A percentile compares a stretch with the other conserved stretches of the same genome.
These are phyloP conservation scores for Neolamprologus cancellatus DNA, from an alignment of 2,113 vertebrate species.

Conservation along the genomic window DNA sequence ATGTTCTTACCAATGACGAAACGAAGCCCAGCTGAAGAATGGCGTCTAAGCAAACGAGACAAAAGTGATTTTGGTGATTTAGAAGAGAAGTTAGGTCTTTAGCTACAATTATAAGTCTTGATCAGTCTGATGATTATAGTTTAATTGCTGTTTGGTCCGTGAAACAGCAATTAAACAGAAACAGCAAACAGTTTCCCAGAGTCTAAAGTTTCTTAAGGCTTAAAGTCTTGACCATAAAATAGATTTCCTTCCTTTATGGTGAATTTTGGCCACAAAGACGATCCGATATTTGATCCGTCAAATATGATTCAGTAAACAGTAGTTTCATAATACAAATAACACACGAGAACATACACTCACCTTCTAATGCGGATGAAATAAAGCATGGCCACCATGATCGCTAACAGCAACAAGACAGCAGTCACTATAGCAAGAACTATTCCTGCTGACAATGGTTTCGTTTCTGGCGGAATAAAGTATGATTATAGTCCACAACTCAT, in stretches of 20 bases:
- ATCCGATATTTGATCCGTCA: background rate
- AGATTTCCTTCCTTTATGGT: background rate
- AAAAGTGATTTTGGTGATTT: background rate
- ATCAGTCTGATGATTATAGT: background rate
- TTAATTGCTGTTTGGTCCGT: background rate
- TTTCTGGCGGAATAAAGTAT: background rate
- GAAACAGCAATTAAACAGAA: background rate
- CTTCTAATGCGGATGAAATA: constrained; percentile 23
- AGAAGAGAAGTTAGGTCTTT: rapidly evolving
- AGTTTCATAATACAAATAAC: background rate
- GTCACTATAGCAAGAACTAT: constrained; percentile 1
- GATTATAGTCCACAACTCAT: background rate
- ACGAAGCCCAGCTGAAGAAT: background rate
- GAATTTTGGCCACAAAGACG: background rate
- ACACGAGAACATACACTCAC: background rate
- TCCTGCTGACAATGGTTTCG: background rate
- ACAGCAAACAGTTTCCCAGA: background rate
- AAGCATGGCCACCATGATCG: background rate
- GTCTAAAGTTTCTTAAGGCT: background rate
- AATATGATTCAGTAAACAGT: background rate
- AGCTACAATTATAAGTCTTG: background rate
- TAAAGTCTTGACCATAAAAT: background rate
- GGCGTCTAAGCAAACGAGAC: background rate
- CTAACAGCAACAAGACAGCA: constrained; percentile 1
- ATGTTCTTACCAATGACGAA: constrained; percentile 22